A percentile compares a stretch with the other conserved stretches of the same genome.
Evolutionary conservation across 2,888 invertebrate genomes (phyloP).

Genomic region (Sturmia bella): DNA sequence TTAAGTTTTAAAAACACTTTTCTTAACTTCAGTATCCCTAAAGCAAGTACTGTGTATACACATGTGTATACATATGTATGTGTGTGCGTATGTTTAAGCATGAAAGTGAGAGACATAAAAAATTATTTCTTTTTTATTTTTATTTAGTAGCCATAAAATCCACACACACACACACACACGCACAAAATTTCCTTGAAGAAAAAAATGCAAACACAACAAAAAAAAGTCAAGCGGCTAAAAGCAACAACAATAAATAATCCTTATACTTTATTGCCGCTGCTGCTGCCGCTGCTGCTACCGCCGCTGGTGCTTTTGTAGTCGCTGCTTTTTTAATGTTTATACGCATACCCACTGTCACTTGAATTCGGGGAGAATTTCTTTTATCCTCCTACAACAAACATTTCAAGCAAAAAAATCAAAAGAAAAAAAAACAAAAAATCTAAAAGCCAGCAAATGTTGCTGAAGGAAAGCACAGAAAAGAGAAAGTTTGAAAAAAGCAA

Average conservation of each 20-base stretch:
- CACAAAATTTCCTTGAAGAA: background rate
- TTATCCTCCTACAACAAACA: slow-evolving; percentile 20
- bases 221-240: slow-evolving; percentile 49
- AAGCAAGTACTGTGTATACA: no score
- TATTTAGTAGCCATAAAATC: background rate
- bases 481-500: background rate
- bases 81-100: no score
- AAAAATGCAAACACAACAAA: slow-evolving; percentile 16
- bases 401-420: background rate
- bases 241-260: slow-evolving; percentile 53
- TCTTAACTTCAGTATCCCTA: no score
- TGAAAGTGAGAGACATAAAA: no score
- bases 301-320: slow-evolving; percentile 1
- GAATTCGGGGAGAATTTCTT: slow-evolving; percentile 30
- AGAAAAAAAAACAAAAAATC: background rate
- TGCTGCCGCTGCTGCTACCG: background rate
- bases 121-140: background rate
- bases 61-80: no score
- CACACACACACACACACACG: background rate
- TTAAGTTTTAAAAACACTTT: no score
- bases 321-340: slow-evolving; percentile 1
- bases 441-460: slow-evolving; percentile 43
- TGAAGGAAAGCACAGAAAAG: slow-evolving; percentile 39
- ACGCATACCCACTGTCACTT: slow-evolving; percentile 25
- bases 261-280: slow-evolving; percentile 47